phyloP scores from a whole-genome alignment of 1,140 invertebrate genomes.

The Hermetia illucens region DNA sequence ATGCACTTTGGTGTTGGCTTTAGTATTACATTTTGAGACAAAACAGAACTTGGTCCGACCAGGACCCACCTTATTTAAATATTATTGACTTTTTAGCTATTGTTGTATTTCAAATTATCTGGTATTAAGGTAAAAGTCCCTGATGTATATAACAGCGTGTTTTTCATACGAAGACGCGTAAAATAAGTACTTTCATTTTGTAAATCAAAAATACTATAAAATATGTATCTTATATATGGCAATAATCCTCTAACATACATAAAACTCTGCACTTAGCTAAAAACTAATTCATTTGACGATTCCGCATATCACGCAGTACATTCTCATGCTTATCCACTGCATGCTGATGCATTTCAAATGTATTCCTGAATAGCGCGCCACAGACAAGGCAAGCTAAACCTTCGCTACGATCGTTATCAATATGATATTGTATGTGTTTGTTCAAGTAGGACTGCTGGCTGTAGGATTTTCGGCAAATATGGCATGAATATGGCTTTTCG shows the following conservation, averaged over 20 bases:
- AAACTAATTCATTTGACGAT: neutral
- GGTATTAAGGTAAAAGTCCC: neutral
- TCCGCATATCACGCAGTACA: conserved; percentile 18
- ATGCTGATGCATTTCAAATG: conserved; percentile 19
- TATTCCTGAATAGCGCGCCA: conserved; percentile 20
- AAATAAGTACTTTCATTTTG: conserved; percentile 1
- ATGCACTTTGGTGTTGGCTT: too few species aligned
- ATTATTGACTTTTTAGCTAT: too few species aligned
- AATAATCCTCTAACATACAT: too few species aligned
- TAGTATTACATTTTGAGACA: too few species aligned
- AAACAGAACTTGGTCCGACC: too few species aligned
- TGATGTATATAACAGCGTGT: conserved; percentile 1
- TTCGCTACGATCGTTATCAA: conserved; percentile 7
- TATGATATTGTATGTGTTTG: conserved; percentile 24
- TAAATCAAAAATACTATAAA: too few species aligned
- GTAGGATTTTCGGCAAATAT: conserved; percentile 29
- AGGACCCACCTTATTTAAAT: too few species aligned
- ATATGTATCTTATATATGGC: too few species aligned
- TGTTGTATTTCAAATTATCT: too few species aligned
- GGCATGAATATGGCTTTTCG: conserved; percentile 27
- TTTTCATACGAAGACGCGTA: neutral
- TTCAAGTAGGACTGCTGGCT: conserved; percentile 29
- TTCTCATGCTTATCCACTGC: conserved; percentile 22
- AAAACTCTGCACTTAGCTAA: neutral
- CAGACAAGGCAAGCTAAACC: conserved; percentile 23